Percentiles rank a stretch among this genome's conserved stretches.
Evolutionary conservation across 2,888 invertebrate genomes (phyloP).

Genomic region (Nomada lathburiana): DNA sequence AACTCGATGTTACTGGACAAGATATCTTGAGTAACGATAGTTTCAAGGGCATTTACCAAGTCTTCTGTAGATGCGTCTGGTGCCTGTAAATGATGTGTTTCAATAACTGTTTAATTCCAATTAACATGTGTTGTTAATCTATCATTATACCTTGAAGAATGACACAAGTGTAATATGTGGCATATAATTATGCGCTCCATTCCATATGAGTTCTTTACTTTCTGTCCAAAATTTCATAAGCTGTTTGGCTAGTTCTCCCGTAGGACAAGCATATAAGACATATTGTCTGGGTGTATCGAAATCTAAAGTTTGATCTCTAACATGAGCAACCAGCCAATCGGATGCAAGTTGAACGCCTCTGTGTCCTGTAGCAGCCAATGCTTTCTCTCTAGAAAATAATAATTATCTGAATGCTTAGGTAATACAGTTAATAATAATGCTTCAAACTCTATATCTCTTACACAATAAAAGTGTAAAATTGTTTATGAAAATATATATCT

Average conservation of each 20-base stretch:
- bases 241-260: slow-evolving; percentile 90
- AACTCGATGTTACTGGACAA: slow-evolving; percentile 87
- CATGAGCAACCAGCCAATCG: slow-evolving; percentile 96
- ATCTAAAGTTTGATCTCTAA: slow-evolving; percentile 93
- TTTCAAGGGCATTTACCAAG: slow-evolving; percentile 89
- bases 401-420: neutral
- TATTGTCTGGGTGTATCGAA: slow-evolving; percentile 92
- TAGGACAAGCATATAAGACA: slow-evolving; percentile 94
- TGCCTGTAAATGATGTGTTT: slow-evolving; percentile 84
- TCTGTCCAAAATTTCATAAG: slow-evolving; percentile 92
- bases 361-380: slow-evolving; percentile 95
- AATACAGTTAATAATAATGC: neutral
- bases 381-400: slow-evolving; percentile 90
- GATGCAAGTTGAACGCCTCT: slow-evolving; percentile 94
- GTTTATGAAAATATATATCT: neutral
- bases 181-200: slow-evolving; percentile 95
- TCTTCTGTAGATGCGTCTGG: slow-evolving; percentile 90
- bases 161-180: slow-evolving; percentile 96
- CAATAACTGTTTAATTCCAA: neutral
- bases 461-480: neutral
- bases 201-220: slow-evolving; percentile 92
- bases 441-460: neutral
- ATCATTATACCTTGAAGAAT: slow-evolving; percentile 90
- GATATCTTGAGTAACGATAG: slow-evolving; percentile 90
- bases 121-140: neutral